Evolutionary conservation across 2,797 vertebrate genomes (phyloP).

Genomic region (Otolemur crassicaudatus): DNA sequence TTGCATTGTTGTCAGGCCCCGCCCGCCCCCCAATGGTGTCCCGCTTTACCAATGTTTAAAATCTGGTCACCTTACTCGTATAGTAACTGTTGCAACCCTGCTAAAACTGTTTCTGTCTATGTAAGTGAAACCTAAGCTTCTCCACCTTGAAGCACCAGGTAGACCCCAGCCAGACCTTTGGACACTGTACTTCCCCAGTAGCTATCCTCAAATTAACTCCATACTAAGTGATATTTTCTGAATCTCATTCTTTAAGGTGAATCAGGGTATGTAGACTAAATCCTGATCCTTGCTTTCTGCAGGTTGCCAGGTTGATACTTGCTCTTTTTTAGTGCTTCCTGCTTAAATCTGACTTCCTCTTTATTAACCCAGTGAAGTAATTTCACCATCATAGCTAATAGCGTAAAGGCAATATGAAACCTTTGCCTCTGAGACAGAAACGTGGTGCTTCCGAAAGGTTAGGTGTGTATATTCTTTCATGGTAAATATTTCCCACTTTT

Average conservation of each 20-base stretch:
- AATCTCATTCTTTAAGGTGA: not conserved
- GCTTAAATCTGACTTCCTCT: conserved; percentile 28
- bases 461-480: not conserved
- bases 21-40: too few species aligned
- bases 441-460: not conserved
- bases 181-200: not conserved
- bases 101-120: not conserved
- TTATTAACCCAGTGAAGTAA: not conserved
- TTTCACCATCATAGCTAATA: not conserved
- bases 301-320: not conserved
- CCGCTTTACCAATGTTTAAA: too few species aligned
- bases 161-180: not conserved
- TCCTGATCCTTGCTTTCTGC: not conserved
- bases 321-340: conserved; percentile 26
- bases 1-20: too few species aligned
- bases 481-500: not conserved
- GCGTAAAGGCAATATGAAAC: not conserved
- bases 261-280: not conserved
- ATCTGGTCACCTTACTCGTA: too few species aligned
- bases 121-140: not conserved
- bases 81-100: not conserved
- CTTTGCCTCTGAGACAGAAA: not conserved
- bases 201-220: not conserved
- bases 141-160: not conserved
- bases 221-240: not conserved